Base-by-base conservation (phyloP, 2,113 vertebrate genomes). In the Prochilodus magdalenae region DNA sequence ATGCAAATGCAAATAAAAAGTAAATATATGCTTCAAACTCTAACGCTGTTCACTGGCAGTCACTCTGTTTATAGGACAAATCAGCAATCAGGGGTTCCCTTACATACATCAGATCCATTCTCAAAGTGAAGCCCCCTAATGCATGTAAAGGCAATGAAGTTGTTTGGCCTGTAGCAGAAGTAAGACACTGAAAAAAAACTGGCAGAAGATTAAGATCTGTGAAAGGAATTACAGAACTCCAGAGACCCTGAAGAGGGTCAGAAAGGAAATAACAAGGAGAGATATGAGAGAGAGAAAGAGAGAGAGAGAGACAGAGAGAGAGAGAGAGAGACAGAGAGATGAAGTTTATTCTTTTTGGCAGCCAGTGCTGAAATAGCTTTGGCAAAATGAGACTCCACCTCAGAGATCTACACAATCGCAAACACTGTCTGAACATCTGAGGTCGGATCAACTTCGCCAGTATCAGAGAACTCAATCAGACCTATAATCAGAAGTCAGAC, bases 201-300 rank as follows among this genome's bases (percentile, higher is more conserved):
- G 36, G 12, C 47, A 75, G 18, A 60, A 83, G 88, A 88, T 88
- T 85, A 87, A 76, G 79, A 88, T 89, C 89, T 87, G 88, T 29
- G 12, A 84, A 85, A 86, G 83, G 75, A 84, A 89, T 88, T 71
- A 88, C 80, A 80, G 75, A 77, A 71, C 78, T 49, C 26, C 44
- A 73, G 80, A 78, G 55, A 75, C 72, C 60, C 67, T 69, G 59
- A 84, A 85, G 73, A 84, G 33, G 16, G 76, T 66, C 27, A 26
- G 12, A 44, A 70, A 85, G 85, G 85, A 89, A 87, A 78, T 59
- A 59, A 83, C 73, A 55, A 29, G 36, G 40, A 62, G 62, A 53
- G 51, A n/a, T 55, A 49, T 20, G 24, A 30, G 59, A 47, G 33
- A 22, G 65, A 5, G n/a, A 57, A 20, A n/a, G 67, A 36, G 36